Percentiles rank a stretch among this genome's conserved stretches.
These are phyloP conservation scores for Myodes glareolus DNA, from an alignment of 2,113 vertebrate genomes.

Conservation along the genomic window DNA sequence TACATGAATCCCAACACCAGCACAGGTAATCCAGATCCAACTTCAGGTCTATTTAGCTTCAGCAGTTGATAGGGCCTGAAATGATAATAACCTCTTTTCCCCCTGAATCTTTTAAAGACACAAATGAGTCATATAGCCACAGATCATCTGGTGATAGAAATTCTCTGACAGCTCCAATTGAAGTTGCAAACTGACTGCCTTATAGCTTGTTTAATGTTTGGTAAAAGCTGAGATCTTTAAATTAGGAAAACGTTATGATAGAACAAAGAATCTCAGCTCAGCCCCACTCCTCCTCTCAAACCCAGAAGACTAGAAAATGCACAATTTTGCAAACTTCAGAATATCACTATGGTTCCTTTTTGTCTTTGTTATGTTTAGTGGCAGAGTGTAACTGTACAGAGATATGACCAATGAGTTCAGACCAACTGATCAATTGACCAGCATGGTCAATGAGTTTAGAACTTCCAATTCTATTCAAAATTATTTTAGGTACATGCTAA, in stretches of 20 bases:
- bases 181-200: constrained; percentile 76
- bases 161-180: constrained; percentile 76
- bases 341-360: constrained; percentile 32
- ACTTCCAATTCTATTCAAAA: neutral
- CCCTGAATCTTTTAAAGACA: constrained; percentile 70
- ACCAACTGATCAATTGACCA: too few species aligned
- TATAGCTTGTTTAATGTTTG: constrained; percentile 78
- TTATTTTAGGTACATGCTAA: neutral
- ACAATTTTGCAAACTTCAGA: constrained; percentile 47
- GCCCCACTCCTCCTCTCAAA: neutral
- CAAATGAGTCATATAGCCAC: constrained; percentile 79
- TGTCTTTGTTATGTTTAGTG: constrained; percentile 41
- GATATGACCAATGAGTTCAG: neutral
- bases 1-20: constrained; percentile 25
- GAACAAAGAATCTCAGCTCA: constrained; percentile 11
- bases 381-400: neutral
- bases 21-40: constrained; percentile 57
- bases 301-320: constrained; percentile 40
- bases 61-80: constrained; percentile 80
- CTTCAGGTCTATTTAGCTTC: constrained; percentile 72
- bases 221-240: constrained; percentile 68
- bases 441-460: neutral
- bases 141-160: constrained; percentile 75
- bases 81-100: constrained; percentile 70
- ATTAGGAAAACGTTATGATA: constrained; percentile 33